These are phyloP conservation scores for Balanococcus diminutus DNA, from an alignment of 2,888 invertebrate species.

Conservation along the genomic window DNA sequence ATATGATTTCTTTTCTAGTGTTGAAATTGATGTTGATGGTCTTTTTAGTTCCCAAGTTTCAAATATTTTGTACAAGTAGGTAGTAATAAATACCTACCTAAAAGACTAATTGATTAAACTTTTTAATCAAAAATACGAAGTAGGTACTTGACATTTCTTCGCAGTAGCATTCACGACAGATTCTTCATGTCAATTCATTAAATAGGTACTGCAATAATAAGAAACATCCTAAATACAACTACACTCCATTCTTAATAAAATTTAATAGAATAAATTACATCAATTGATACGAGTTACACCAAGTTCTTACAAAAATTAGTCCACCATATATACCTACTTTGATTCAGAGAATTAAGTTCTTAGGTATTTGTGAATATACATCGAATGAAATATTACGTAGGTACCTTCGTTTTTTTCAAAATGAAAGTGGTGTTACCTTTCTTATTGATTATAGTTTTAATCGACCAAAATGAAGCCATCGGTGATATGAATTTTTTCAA, in stretches of 20 bases:
- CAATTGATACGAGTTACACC: background rate
- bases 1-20: too few species aligned
- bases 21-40: too few species aligned
- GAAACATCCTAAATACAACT: background rate
- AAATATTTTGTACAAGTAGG: too few species aligned
- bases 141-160: too few species aligned
- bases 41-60: too few species aligned
- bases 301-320: background rate
- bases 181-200: too few species aligned
- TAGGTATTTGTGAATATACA: background rate
- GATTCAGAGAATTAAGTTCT: background rate
- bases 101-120: too few species aligned
- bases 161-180: too few species aligned
- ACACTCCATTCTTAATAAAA: background rate
- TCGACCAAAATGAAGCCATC: background rate
- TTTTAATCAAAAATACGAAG: too few species aligned
- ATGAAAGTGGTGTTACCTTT: background rate
- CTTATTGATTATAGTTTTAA: background rate
- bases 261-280: constrained; percentile 20
- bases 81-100: too few species aligned
- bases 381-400: background rate
- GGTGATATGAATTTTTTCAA: background rate
- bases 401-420: background rate
- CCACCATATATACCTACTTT: too few species aligned
- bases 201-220: too few species aligned